These are phyloP conservation scores for Metaphire vulgaris DNA, from an alignment of 1,140 invertebrate species.

Conservation along the genomic window DNA sequence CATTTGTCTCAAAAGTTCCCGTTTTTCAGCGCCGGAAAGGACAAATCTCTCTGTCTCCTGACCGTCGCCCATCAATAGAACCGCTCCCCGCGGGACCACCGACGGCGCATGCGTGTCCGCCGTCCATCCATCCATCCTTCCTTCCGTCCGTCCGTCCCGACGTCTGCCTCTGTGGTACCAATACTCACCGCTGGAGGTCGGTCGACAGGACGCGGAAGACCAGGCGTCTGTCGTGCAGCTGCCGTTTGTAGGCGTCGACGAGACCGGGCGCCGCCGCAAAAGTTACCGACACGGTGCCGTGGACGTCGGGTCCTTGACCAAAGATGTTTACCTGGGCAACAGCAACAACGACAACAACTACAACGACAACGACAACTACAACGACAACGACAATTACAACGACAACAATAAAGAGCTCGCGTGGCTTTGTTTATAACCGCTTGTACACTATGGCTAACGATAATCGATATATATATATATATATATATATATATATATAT, in stretches of 20 bases:
- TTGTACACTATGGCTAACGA: neutral
- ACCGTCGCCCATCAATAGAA: too few species aligned
- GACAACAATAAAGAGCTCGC: too few species aligned
- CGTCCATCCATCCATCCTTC: too few species aligned
- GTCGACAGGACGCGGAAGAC: neutral
- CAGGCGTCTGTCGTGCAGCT: neutral
- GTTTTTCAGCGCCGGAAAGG: neutral
- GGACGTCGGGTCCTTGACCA: neutral
- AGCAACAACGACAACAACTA: neutral
- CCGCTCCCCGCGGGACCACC: neutral
- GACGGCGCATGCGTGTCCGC: too few species aligned
- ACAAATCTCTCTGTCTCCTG: too few species aligned
- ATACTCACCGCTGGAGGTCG: neutral
- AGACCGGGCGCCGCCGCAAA: neutral
- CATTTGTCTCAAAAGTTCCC: neutral
- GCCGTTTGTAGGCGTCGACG: neutral
- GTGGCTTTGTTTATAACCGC: too few species aligned
- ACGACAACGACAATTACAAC: neutral
- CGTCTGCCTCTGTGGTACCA: neutral
- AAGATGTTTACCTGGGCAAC: neutral
- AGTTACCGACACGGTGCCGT: neutral
- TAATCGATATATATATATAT: neutral
- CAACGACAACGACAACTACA: neutral
- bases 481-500: neutral
- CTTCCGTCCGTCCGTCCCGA: too few species aligned